phyloP scores from a whole-genome alignment of 64 coral and sea anemone genomes.

The Actinia equina region DNA sequence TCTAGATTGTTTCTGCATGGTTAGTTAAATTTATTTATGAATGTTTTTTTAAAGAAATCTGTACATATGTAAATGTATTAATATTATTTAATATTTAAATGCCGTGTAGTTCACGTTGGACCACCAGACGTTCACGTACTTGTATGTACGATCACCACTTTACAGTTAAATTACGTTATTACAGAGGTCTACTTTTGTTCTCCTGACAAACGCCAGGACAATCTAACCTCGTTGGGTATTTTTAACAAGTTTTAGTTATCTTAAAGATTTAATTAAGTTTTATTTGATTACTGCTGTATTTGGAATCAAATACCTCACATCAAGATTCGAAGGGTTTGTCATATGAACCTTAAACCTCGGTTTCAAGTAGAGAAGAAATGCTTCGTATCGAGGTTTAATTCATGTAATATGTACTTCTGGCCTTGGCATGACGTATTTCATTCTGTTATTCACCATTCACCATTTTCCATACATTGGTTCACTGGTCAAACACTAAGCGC shows the following conservation, averaged over 20 bases:
- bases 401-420: background rate
- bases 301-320: background rate
- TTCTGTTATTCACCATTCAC: too few species aligned
- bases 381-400: background rate
- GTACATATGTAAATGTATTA: constrained; percentile 70
- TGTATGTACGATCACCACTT: background rate
- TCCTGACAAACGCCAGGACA: background rate
- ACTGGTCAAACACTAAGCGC: too few species aligned
- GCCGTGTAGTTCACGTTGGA: constrained; percentile 94
- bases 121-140: constrained; percentile 28
- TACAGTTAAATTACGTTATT: background rate
- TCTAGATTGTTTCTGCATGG: background rate
- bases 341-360: background rate
- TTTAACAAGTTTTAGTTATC: constrained; percentile 1
- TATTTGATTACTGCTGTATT: background rate
- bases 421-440: background rate
- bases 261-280: background rate
- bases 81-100: constrained; percentile 99
- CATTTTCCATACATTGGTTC: too few species aligned
- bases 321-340: background rate
- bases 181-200: background rate
- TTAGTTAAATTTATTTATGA: background rate
- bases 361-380: background rate
- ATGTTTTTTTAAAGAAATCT: constrained; percentile 41
- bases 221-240: background rate